Evolutionary conservation across 2,113 vertebrate genomes (phyloP).

Genomic region (Glaucomys volans): DNA sequence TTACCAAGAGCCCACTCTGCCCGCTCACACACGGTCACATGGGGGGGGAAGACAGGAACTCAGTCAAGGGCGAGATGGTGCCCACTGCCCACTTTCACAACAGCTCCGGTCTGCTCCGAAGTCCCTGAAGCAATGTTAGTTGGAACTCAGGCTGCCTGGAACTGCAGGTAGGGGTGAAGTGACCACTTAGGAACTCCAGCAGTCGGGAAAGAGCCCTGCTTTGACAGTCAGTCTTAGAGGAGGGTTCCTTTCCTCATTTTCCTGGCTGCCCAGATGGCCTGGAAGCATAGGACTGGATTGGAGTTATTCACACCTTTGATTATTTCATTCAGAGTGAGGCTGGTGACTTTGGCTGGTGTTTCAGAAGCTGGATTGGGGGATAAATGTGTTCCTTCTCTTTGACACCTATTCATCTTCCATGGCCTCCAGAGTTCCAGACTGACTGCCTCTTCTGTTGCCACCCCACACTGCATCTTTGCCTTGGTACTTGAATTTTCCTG

Average conservation of each 20-base stretch:
- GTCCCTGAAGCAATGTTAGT: slow-evolving; percentile 95
- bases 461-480: slow-evolving; percentile 90
- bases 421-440: slow-evolving; percentile 90
- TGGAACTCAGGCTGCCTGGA: slow-evolving; percentile 95
- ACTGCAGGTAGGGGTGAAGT: slow-evolving; percentile 89
- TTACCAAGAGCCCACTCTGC: slow-evolving; percentile 96
- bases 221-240: slow-evolving; percentile 90
- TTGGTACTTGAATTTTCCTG: slow-evolving; percentile 93
- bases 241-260: slow-evolving; percentile 90
- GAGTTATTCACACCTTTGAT: slow-evolving; percentile 85
- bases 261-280: slow-evolving; percentile 91
- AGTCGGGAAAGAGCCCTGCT: slow-evolving; percentile 90
- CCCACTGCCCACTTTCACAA: slow-evolving; percentile 92
- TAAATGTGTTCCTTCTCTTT: slow-evolving; percentile 89
- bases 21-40: slow-evolving; percentile 94
- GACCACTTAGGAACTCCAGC: slow-evolving; percentile 90
- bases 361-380: slow-evolving; percentile 16
- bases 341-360: not conserved
- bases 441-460: slow-evolving; percentile 88
- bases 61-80: slow-evolving; percentile 90
- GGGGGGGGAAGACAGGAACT: slow-evolving; percentile 90
- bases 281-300: slow-evolving; percentile 83
- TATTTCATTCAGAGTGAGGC: slow-evolving; percentile 88
- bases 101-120: slow-evolving; percentile 90
- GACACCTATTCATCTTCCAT: slow-evolving; percentile 91